A percentile compares a stretch with the other conserved stretches of the same genome.
Evolutionary conservation across 2,113 vertebrate genomes (phyloP).

Genomic region (Fregata magnificens): DNA sequence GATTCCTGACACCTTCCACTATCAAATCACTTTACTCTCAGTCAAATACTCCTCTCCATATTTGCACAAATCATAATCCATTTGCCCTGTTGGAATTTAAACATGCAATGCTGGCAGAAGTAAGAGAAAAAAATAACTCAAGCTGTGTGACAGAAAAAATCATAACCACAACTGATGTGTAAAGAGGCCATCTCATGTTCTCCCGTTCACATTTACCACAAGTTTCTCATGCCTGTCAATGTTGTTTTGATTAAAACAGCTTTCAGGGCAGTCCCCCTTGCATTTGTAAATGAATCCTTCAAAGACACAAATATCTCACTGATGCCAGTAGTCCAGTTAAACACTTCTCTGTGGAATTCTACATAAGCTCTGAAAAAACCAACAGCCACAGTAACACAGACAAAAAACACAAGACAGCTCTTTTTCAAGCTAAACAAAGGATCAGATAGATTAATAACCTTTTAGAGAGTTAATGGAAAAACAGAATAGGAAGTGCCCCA

Average conservation of each 20-base stretch:
- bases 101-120: not conserved
- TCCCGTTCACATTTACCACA: not conserved
- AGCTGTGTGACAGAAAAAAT: not conserved
- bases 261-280: not conserved
- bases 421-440: not conserved
- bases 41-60: not conserved
- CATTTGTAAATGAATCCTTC: not conserved
- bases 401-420: not conserved
- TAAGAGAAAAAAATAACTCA: not conserved
- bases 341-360: not conserved
- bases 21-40: not conserved
- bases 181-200: not conserved
- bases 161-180: not conserved
- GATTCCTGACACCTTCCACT: not conserved
- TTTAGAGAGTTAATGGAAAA: not conserved
- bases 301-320: not conserved
- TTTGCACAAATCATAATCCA: constrained; percentile 8
- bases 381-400: not conserved
- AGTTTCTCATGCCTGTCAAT: not conserved
- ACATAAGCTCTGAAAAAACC: not conserved
- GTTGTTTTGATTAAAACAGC: not conserved
- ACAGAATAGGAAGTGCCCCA: not conserved
- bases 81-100: not conserved
- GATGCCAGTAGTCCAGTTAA: not conserved
- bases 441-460: not conserved